Evolutionary conservation across 2,888 invertebrate genomes (phyloP), one percentile per base, ranked within the genome.

Genomic region (Aquatica leii): DNA sequence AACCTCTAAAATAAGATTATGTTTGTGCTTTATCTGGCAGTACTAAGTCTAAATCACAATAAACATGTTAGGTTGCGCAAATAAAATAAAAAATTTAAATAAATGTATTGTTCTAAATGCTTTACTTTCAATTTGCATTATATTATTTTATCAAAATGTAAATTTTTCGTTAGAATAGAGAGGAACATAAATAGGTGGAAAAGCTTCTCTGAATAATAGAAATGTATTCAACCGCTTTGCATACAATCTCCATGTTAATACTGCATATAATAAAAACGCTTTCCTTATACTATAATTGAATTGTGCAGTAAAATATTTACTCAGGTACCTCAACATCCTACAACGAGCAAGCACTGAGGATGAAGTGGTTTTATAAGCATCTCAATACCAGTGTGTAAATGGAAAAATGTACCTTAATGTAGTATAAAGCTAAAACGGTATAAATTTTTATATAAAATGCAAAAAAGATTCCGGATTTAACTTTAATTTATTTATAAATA

Each of bases 171-270:
- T 18, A 46, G 4, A 46, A 46, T 46, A 46, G 18, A 11, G 46
- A 6, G 18, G 18, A 46, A 18, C 18, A 17, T 17, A 46, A 46
- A 46, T 46, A 46, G 18, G 17, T 46, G 17, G 18, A 46, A 46
- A 46, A 46, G 18, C 46, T 46, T 46, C 18, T 14, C 46, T 15
- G 46, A 46, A 20, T 46, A 46, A 46, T 46, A 46, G 17, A 46
- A 46, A 46, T 24, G 18, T 46, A 46, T 46, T 46, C 46, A 46
- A 46, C 18, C 46, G 18, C 18, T 46, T 46, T 46, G 46, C 46
- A 46, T 46, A 46, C 46, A 46, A 14, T 46, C 46, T 46, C 46
- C 46, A 46, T 46, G 46, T 46, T 46, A 46, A 46, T 46, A 46
- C 18, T 20, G 46, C 46, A 46, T 46, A 20, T 46, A 20, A 20